Percentiles rank a stretch among this genome's conserved stretches.
phyloP scores from a whole-genome alignment of 2,888 invertebrate genomes.

The Sepioteuthis lessoniana region DNA sequence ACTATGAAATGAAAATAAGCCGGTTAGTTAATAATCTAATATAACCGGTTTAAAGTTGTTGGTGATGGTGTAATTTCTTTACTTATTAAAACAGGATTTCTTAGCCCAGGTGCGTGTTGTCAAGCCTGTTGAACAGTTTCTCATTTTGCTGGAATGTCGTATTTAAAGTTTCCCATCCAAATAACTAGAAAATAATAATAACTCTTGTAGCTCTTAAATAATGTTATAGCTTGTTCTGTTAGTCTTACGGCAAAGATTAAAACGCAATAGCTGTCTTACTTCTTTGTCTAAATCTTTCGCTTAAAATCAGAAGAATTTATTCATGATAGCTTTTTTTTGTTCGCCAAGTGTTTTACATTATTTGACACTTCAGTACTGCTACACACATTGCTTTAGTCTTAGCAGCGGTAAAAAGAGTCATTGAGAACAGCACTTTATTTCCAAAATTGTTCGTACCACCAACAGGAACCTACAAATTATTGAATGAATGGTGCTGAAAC shows the following conservation, averaged over 20 bases:
- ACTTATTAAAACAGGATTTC: neutral
- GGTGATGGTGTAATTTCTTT: neutral
- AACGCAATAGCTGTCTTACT: no score
- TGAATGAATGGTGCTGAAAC: neutral
- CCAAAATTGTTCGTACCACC: neutral
- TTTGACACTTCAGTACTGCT: neutral
- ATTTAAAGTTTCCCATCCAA: no score
- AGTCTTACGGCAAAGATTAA: no score
- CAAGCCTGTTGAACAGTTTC: neutral
- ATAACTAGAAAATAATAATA: no score
- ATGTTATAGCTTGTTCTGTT: no score
- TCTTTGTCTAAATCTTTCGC: no score
- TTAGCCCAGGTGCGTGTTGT: neutral
- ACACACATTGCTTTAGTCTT: neutral
- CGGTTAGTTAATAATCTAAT: neutral
- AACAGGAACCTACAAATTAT: neutral
- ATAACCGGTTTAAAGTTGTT: neutral
- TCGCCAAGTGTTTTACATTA: no score
- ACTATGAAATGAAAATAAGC: neutral
- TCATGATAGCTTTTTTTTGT: no score
- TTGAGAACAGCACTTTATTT: neutral
- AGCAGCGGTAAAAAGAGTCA: neutral
- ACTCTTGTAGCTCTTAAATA: no score
- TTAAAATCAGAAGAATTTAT: no score
- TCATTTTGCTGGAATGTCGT: no score